Evolutionary conservation across 2,113 vertebrate species (phyloP).

Genomic region (Climacteris rufus): DNA sequence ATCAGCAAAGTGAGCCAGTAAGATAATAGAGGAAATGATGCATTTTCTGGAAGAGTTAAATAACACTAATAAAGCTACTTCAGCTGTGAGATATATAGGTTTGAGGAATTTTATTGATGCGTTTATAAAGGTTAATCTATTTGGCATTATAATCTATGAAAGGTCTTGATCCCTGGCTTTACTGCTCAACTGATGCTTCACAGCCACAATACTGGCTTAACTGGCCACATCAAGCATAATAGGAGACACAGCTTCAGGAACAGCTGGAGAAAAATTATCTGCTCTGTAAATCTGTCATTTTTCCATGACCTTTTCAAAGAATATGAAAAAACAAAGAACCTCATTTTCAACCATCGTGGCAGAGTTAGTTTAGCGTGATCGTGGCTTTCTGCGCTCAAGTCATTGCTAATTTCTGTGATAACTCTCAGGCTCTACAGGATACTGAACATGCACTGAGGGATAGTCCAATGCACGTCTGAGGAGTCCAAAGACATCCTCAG

Average conservation of each 20-base stretch:
- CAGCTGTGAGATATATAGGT: background rate
- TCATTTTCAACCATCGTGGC: background rate
- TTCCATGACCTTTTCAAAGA: background rate
- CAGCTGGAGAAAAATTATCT: background rate
- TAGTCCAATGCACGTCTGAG: fast-evolving
- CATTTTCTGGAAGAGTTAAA: background rate
- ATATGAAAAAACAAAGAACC: background rate
- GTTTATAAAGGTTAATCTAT: background rate
- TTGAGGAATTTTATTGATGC: background rate
- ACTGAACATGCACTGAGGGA: background rate
- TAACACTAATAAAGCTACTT: background rate
- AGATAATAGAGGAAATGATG: background rate
- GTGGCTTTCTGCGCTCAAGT: background rate
- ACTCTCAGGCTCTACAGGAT: background rate
- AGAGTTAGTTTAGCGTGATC: background rate
- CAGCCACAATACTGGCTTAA: background rate
- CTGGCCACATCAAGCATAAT: background rate
- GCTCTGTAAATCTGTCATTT: background rate
- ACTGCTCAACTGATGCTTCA: background rate
- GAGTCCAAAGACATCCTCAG: background rate
- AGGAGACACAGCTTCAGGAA: background rate
- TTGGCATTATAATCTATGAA: background rate
- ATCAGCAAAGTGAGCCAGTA: background rate
- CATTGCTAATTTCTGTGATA: background rate
- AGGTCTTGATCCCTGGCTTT: background rate